Evolutionary conservation across 2,113 vertebrate genomes (phyloP), one percentile per base, ranked within the genome.

Genomic region (Athene noctua): DNA sequence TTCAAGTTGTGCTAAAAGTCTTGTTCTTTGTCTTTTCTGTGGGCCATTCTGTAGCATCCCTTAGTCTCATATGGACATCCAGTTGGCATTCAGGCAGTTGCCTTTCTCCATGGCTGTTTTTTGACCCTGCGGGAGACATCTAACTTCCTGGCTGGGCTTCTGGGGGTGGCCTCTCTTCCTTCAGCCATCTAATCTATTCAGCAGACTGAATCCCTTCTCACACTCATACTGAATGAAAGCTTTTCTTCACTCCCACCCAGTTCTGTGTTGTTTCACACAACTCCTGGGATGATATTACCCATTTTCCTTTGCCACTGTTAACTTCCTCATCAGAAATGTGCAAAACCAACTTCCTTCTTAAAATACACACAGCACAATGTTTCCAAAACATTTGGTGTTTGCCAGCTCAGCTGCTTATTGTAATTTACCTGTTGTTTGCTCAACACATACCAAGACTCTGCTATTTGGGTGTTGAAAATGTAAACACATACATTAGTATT

Each of bases 21-120:
- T 62, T 72, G 2, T 29, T 90, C 14, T 30, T 58, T 42, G 25
- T 52, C 61, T 42, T 61, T 66, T 62, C 57, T 61, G 23, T 0
- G 0, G 52, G 52, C 42, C 40, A 16, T 9, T 5, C 10, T 59
- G 38, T 29, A 47, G 58, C 34, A 52, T 30, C n/a, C 49, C 32
- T 62, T 47, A 32, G 32, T 26, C 38, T 42, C 42, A 46, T 4
- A 4, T 0, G 0, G 36, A 47, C 20, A 67, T 30, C 38, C 27
- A 26, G 15, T 2, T 81, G 44, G 23, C 1, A 1, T 79, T 65
- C 18, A 7, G 34, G 66, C 58, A 55, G 17, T 55, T 81, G 19
- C 26, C 15, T 67, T 78, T 49, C n/a, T 42, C n/a, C 5, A 6
- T 46, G 21, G n/a, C 66, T 88, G 12, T 11, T 20, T 77, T 58